Conservation (phyloP, 2,888 invertebrate species). For the Idaea straminata region DNA sequence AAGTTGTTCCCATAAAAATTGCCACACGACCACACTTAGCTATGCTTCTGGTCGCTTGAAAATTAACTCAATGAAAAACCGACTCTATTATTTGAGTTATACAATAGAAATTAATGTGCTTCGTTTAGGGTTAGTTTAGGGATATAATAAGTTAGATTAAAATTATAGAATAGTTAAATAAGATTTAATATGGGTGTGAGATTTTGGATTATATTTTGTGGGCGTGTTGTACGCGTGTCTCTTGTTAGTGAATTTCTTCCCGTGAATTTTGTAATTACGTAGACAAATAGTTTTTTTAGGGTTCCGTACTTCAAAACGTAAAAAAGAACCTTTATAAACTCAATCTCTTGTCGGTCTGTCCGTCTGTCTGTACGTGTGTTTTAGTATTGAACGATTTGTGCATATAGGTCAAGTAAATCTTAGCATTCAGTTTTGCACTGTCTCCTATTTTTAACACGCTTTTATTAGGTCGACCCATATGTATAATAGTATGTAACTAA, state of each 20-base stretch:
- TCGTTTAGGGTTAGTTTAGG: neutral
- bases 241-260: slow-evolving; percentile 60
- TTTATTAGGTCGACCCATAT: too few relatives aligned
- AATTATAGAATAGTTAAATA: slow-evolving; percentile 38
- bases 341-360: too few relatives aligned
- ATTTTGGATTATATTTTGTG: slow-evolving; percentile 50
- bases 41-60: slow-evolving; percentile 36
- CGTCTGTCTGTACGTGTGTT: too few relatives aligned
- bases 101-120: neutral
- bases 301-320: too few relatives aligned
- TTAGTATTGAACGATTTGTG: too few relatives aligned
- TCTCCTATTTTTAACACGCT: too few relatives aligned
- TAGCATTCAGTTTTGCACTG: too few relatives aligned
- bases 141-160: slow-evolving; percentile 12
- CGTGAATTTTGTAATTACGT: slow-evolving; percentile 50
- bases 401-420: neutral
- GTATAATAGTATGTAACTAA: too few relatives aligned
- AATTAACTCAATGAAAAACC: slow-evolving; percentile 7
- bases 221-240: slow-evolving; percentile 67
- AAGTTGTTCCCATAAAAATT: slow-evolving; percentile 65
- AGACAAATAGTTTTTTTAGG: neutral
- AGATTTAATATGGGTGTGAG: slow-evolving; percentile 30
- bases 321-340: too few relatives aligned
- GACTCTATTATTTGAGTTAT: neutral
- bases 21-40: slow-evolving; percentile 67